Conservation (phyloP, 2,797 vertebrate species). For the Coregonus suidteri region DNA sequence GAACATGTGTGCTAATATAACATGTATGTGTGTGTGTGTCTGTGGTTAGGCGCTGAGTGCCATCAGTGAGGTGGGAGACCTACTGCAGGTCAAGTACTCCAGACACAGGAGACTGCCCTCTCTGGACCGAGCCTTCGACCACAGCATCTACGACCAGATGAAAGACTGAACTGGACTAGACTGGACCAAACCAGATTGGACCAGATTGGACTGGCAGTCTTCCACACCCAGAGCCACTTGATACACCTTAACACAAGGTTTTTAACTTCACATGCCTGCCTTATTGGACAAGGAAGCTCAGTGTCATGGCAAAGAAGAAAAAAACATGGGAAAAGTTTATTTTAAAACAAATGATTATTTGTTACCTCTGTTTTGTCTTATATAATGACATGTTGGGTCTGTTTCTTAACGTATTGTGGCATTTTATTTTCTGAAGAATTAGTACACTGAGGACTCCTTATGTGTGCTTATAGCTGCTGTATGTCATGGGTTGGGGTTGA, state of each 20-base stretch:
- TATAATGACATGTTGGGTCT: slow-evolving; percentile 21
- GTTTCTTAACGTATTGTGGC: slow-evolving; percentile 32
- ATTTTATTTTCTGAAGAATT: slow-evolving; percentile 8
- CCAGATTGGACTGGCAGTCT: neutral
- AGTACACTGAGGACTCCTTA: neutral
- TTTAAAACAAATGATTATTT: slow-evolving; percentile 5
- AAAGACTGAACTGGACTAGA: slow-evolving; percentile 77
- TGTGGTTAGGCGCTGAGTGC: slow-evolving; percentile 78
- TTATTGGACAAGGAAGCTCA: slow-evolving; percentile 25
- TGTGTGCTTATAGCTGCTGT: neutral
- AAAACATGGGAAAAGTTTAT: neutral
- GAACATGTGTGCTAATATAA: neutral
- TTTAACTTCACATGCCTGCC: neutral
- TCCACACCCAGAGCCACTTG: slow-evolving; percentile 25
- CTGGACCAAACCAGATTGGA: slow-evolving; percentile 12
- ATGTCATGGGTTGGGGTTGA: neutral
- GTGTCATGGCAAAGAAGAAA: neutral
- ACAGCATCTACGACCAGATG: slow-evolving; percentile 84
- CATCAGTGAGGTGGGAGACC: slow-evolving; percentile 83
- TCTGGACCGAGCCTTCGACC: slow-evolving; percentile 81
- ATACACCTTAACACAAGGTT: slow-evolving; percentile 1
- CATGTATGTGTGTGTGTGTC: slow-evolving; percentile 20
- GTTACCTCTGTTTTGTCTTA: slow-evolving; percentile 21
- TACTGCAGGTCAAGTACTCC: slow-evolving; percentile 85
- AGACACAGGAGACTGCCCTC: slow-evolving; percentile 78